Conservation (phyloP, 2,113 vertebrate genomes). For the Atlantisia rogersi region DNA sequence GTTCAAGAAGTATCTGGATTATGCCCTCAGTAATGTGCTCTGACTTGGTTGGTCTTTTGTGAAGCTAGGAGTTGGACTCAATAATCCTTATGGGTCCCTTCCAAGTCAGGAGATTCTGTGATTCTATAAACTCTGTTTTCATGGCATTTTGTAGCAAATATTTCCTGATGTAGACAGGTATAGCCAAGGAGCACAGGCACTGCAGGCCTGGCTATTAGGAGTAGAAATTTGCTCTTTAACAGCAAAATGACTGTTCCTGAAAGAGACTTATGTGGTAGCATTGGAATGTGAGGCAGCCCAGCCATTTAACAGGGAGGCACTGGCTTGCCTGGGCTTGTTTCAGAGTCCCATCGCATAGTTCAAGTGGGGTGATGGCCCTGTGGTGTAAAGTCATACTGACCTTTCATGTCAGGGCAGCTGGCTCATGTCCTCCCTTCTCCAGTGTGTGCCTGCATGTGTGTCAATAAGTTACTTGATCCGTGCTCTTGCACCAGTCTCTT, state of each 20-base stretch:
- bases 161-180: not conserved
- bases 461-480: slow-evolving; percentile 48
- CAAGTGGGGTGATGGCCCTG: not conserved
- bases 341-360: not conserved
- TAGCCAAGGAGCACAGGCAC: not conserved
- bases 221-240: not conserved
- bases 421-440: not conserved
- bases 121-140: not conserved
- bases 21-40: too few relatives aligned
- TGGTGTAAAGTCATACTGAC: not conserved
- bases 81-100: too few relatives aligned
- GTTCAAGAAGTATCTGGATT: too few relatives aligned
- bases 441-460: not conserved
- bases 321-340: not conserved
- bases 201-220: not conserved
- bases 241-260: not conserved
- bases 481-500: not conserved
- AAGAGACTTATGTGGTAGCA: not conserved
- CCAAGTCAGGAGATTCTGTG: too few relatives aligned
- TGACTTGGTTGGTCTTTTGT: too few relatives aligned
- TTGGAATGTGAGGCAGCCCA: not conserved
- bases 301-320: not conserved
- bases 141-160: not conserved
- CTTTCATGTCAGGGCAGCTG: slow-evolving; percentile 52
- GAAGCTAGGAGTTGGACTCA: too few relatives aligned